Evolutionary conservation across 2,888 invertebrate genomes (phyloP), one percentile per base, ranked within the genome.

Genomic region (Noctuana brunneofusca): DNA sequence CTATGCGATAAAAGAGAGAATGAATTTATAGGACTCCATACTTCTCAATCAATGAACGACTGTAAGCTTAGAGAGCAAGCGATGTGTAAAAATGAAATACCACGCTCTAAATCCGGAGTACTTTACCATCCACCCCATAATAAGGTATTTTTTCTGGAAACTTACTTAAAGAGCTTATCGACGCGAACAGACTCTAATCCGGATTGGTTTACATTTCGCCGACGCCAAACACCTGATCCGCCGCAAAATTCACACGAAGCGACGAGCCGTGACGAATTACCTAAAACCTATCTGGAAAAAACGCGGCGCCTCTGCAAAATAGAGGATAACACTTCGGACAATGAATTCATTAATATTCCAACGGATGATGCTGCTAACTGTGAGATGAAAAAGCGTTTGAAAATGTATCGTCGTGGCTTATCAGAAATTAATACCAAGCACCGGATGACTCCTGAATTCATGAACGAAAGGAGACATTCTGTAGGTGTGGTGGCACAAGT

Each of bases 151-250:
- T 92, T 92, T 76, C 79, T 92, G 64, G 88, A 89, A 74, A 92
- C 92, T 75, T 92, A 92, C 75, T 81, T 92, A 77, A 92, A 87
- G 81, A 92, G 92, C 81, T 83, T 92, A 81, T 88, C 84, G 68
- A 76, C 79, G 56, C 83, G 87, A 68, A 80, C 84, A 71, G 79
- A 76, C 72, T 80, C 83, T 78, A 87, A 86, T 83, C 86, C 87
- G 69, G 84, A 87, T 81, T 89, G 88, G 88, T 80, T 87, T 77
- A 75, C 80, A 71, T 75, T 81, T 80, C 79, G 79, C 69, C 78
- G 78, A 63, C 80, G 76, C 64, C 80, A 76, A 79, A 81, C 81
- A 76, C 80, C 77, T 70, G 80, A 77, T 70, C 70, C 74, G 70
- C 71, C 72, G 63, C 75, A 75, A 72, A 79, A 77, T 79, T 73